Percentiles rank a stretch among this genome's conserved stretches.
Evolutionary conservation across 2,113 vertebrate species (phyloP).

Genomic region (Tricholaema leucomelas): DNA sequence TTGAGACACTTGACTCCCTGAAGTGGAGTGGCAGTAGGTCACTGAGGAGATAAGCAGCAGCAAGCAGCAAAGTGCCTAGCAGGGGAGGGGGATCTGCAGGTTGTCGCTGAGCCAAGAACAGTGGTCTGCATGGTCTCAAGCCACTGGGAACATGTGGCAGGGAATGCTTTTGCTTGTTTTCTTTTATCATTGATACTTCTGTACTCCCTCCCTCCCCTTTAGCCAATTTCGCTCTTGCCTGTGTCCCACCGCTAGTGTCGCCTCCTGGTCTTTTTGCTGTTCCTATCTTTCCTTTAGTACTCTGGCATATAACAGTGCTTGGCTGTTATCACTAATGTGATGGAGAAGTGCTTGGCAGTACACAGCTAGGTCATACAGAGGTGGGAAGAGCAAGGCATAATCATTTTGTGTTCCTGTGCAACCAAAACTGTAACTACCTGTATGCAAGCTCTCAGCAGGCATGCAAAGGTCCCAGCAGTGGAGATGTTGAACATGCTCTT

Average conservation of each 20-base stretch:
- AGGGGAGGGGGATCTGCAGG: neutral
- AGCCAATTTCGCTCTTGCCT: neutral
- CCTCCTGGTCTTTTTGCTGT: neutral
- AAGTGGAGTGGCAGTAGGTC: neutral
- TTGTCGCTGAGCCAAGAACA: neutral
- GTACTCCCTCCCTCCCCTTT: neutral
- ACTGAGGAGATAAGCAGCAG: neutral
- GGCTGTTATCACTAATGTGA: neutral
- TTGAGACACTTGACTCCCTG: neutral
- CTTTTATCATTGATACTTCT: neutral
- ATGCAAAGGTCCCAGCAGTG: fast-evolving
- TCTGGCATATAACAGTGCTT: neutral
- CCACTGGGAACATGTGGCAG: fast-evolving
- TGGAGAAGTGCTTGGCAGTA: neutral
- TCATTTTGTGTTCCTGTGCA: fast-evolving
- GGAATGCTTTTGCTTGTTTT: neutral
- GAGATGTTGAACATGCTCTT: neutral
- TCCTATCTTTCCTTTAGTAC: neutral
- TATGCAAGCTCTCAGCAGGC: neutral
- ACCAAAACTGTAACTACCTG: neutral
- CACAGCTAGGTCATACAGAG: neutral
- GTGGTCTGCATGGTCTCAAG: neutral
- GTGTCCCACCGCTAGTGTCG: neutral
- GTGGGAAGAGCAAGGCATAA: neutral
- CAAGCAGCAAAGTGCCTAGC: neutral